phyloP scores from a whole-genome alignment of 1,140 invertebrate species.

The Meloidogyne hapla region DNA sequence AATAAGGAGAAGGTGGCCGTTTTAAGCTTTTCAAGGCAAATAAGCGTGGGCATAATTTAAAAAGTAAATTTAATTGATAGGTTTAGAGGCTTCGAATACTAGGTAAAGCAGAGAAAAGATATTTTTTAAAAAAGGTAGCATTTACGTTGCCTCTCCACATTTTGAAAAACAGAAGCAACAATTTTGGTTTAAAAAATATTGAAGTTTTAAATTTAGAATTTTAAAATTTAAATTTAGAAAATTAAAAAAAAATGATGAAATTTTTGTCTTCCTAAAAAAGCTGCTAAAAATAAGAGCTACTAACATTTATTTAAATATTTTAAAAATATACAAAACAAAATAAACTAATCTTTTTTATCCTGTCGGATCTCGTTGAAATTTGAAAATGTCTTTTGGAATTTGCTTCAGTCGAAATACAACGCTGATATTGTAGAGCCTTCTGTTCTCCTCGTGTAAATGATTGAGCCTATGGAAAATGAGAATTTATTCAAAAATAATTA shows the following conservation, averaged over 20 bases:
- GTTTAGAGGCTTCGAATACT: neutral
- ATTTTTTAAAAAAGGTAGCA: neutral
- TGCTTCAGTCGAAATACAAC: constrained; percentile 25
- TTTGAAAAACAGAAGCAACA: no score
- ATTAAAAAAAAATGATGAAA: no score
- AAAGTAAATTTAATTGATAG: neutral
- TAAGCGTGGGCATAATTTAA: neutral
- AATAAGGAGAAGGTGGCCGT: neutral
- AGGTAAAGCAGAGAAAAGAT: no score
- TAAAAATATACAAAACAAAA: neutral
- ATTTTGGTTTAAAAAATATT: no score
- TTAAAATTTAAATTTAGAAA: no score
- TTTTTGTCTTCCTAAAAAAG: no score
- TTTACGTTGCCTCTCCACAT: no score
- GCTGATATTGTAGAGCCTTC: constrained; percentile 3
- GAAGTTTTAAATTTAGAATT: no score
- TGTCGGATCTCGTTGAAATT: neutral
- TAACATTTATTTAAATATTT: neutral
- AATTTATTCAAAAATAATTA: no score
- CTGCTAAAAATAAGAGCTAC: no score
- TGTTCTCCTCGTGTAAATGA: constrained; percentile 19
- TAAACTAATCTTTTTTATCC: neutral
- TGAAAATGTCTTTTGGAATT: neutral
- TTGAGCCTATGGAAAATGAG: neutral
- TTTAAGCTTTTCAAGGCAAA: neutral